Evolutionary conservation across 2,797 vertebrate species (phyloP).

Genomic region (Tinamus major): DNA sequence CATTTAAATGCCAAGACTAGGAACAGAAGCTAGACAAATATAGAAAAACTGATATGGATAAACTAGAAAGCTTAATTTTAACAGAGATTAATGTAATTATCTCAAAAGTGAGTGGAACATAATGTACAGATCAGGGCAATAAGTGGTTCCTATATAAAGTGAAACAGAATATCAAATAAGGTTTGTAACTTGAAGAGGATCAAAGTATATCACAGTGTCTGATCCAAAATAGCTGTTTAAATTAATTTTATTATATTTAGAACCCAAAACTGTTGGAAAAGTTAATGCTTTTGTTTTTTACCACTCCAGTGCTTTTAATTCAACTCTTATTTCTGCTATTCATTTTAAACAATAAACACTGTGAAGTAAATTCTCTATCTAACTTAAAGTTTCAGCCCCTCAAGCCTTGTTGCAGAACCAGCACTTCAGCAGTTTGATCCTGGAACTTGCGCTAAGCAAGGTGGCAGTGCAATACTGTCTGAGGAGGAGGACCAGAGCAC

Average conservation of each 20-base stretch:
- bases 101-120: neutral
- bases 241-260: too few species aligned
- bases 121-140: neutral
- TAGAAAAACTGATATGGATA: neutral
- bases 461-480: neutral
- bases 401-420: neutral
- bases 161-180: neutral
- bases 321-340: neutral
- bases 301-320: neutral
- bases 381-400: neutral
- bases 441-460: neutral
- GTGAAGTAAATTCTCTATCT: neutral
- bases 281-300: accelerated
- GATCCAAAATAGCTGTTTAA: too few species aligned
- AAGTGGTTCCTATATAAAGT: neutral
- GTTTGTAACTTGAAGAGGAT: neutral
- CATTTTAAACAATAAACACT: neutral
- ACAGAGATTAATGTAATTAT: neutral
- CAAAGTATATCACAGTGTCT: neutral
- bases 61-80: neutral
- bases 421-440: neutral
- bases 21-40: neutral
- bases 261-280: neutral
- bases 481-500: neutral
- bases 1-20: neutral